Percentiles rank a stretch among this genome's conserved stretches.
Conservation (phyloP, 2,113 vertebrate species). For the Sprattus sprattus region DNA sequence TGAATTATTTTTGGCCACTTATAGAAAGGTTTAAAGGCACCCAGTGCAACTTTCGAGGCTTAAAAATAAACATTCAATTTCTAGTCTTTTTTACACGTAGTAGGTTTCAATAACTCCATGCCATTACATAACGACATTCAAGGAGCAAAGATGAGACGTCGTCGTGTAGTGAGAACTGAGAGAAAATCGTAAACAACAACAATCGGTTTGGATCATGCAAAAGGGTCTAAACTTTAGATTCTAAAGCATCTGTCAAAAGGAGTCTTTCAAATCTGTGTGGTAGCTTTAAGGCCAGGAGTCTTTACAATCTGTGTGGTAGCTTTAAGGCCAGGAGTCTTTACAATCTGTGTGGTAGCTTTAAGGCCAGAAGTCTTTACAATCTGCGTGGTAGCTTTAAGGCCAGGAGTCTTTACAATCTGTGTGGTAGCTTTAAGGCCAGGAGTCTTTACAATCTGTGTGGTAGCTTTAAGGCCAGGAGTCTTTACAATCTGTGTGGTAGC, state of each 20-base stretch:
- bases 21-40: conserved; percentile 50
- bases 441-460: neutral
- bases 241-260: neutral
- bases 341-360: neutral
- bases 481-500: neutral
- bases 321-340: neutral
- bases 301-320: neutral
- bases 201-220: conserved; percentile 25
- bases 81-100: too few relatives aligned
- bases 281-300: neutral
- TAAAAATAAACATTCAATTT: too few relatives aligned
- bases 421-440: neutral
- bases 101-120: too few relatives aligned
- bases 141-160: too few relatives aligned
- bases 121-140: too few relatives aligned
- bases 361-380: neutral
- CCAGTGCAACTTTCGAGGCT: too few relatives aligned
- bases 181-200: too few relatives aligned
- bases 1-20: conserved; percentile 56
- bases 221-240: too few relatives aligned
- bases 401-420: too few relatives aligned
- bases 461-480: neutral
- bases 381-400: neutral
- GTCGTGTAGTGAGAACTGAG: too few relatives aligned
- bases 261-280: neutral